Percentiles rank a stretch among this genome's conserved stretches.
Evolutionary conservation across 2,888 invertebrate species (phyloP).

Genomic region (Cordilura impudica): DNA sequence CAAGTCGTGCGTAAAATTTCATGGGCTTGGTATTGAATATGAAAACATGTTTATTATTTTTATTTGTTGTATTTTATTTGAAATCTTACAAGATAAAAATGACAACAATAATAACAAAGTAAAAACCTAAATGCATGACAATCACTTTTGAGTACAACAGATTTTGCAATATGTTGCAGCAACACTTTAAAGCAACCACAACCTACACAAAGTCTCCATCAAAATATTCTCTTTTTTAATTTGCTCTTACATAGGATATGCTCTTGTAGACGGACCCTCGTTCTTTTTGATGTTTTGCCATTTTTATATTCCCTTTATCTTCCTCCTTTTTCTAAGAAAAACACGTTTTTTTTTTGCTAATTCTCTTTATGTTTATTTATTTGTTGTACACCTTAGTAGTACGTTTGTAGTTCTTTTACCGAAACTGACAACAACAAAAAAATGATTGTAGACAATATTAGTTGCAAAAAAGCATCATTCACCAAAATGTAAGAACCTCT

Average conservation of each 20-base stretch:
- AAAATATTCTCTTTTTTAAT: not conserved
- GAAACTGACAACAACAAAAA: constrained; percentile 5
- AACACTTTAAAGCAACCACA: not conserved
- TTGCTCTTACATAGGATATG: not conserved
- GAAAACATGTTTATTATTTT: constrained; percentile 63
- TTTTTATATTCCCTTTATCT: not conserved
- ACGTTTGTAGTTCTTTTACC: not conserved
- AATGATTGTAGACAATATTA: not conserved
- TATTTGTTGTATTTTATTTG: constrained; percentile 66
- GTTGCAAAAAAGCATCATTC: constrained; percentile 11
- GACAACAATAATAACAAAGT: not conserved
- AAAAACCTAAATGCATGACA: constrained; percentile 5
- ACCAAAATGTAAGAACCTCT: constrained; percentile 20
- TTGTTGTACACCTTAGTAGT: too few relatives aligned
- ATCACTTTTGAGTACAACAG: constrained; percentile 13
- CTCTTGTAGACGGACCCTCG: not conserved
- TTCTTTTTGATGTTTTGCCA: not conserved
- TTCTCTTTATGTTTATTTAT: constrained; percentile 12
- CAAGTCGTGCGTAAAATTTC: constrained; percentile 75
- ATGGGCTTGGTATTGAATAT: constrained; percentile 74
- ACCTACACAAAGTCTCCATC: constrained; percentile 6
- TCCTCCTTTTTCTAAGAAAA: constrained; percentile 24
- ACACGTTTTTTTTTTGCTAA: too few relatives aligned
- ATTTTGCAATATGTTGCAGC: constrained; percentile 26
- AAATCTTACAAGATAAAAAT: constrained; percentile 17